A percentile compares a stretch with the other conserved stretches of the same genome.
phyloP scores from a whole-genome alignment of 2,797 vertebrate genomes.

The Sebastes baramenuke region DNA sequence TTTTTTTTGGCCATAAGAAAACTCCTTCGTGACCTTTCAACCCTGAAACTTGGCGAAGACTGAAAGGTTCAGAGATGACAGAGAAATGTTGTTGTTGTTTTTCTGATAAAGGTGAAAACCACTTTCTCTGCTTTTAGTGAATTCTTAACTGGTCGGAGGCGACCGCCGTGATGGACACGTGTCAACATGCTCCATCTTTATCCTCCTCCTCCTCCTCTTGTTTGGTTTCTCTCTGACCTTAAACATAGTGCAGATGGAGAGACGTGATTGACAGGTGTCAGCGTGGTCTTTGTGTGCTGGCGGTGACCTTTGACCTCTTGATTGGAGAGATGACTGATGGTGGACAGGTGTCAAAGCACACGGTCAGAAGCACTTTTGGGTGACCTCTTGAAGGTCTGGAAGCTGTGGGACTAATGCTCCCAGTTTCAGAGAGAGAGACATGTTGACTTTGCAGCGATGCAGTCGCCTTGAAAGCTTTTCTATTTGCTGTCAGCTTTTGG shows the following conservation, averaged over 20 bases:
- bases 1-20: background rate
- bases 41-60: background rate
- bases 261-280: constrained; percentile 33
- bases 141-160: too few relatives aligned
- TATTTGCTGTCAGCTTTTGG: background rate
- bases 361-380: background rate
- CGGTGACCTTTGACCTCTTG: constrained; percentile 48
- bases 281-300: background rate
- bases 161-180: background rate
- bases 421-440: background rate
- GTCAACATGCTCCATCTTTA: constrained; percentile 3
- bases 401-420: background rate
- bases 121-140: constrained; percentile 9
- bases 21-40: constrained; percentile 7
- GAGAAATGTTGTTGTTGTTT: background rate
- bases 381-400: constrained; percentile 1
- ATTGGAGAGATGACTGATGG: constrained; percentile 5
- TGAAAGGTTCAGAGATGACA: background rate
- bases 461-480: background rate
- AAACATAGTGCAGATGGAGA: background rate
- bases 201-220: background rate
- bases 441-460: background rate
- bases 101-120: background rate
- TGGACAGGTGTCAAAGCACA: constrained; percentile 13
- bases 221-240: background rate